phyloP scores from a whole-genome alignment of 2,113 vertebrate species.

The Epinephelus cyanopodus region DNA sequence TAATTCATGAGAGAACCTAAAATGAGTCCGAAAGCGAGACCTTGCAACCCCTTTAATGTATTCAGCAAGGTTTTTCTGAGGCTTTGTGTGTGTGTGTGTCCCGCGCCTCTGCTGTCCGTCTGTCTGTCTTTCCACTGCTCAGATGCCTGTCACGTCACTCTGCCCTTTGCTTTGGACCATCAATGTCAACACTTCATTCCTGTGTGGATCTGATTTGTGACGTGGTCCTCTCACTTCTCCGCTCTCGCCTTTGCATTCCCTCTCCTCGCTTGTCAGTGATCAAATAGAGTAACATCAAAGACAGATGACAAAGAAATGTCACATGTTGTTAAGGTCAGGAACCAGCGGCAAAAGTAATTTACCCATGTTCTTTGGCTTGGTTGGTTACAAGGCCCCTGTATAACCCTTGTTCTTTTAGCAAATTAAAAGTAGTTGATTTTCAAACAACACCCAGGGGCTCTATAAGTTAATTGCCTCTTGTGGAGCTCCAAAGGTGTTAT shows the following conservation, averaged over 20 bases:
- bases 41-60: slow-evolving; percentile 55
- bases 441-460: slow-evolving; percentile 40
- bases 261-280: slow-evolving; percentile 58
- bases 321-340: slow-evolving; percentile 60
- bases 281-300: slow-evolving; percentile 68
- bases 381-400: neutral
- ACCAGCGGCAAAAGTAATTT: slow-evolving; percentile 34
- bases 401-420: slow-evolving; percentile 27
- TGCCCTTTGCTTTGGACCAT: slow-evolving; percentile 85
- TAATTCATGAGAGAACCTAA: slow-evolving; percentile 71
- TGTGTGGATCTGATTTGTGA: slow-evolving; percentile 79
- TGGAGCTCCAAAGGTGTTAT: slow-evolving; percentile 57
- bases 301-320: slow-evolving; percentile 71
- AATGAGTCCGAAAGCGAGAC: slow-evolving; percentile 62
- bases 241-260: slow-evolving; percentile 52
- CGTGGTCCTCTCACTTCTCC: slow-evolving; percentile 57
- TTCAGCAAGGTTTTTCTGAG: slow-evolving; percentile 52
- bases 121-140: slow-evolving; percentile 55
- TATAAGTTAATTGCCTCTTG: slow-evolving; percentile 60
- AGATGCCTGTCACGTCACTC: slow-evolving; percentile 82
- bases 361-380: slow-evolving; percentile 13
- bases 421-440: slow-evolving; percentile 60
- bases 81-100: slow-evolving; percentile 45
- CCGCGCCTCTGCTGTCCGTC: slow-evolving; percentile 43
- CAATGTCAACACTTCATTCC: slow-evolving; percentile 84